Evolutionary conservation across 1,140 invertebrate genomes (phyloP), one percentile per base, ranked within the genome.

Genomic region (Calephelis nemesis): DNA sequence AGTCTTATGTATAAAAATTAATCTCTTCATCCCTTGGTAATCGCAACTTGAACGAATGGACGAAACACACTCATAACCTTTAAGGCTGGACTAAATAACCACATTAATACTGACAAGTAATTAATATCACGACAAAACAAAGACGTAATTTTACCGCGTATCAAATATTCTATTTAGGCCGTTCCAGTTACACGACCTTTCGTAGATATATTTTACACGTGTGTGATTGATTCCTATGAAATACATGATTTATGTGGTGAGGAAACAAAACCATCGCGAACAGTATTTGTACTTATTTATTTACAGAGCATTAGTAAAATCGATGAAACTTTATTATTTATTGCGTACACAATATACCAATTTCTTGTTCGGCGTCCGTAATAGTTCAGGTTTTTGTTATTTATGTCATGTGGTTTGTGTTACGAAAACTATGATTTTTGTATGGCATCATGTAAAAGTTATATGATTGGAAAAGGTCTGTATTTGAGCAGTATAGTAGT

Each of bases 301-400:
- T 77, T 78, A 78, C 67, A 73, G 73, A 76, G 74, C 63, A 65
- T 63, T 68, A 67, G 63, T 74, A 70, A 67, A 74, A 78, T 78
- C 74, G 77, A 78, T 73, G 62, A 63, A 68, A 73, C 70, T 76
- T 76, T 78, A 76, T 76, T 78, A 78, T 76, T 78, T 78, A 78
- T 76, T 78, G 71, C 71, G 58, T 74, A 76, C 72, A 73, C 73
- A 71, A 73, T 74, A 74, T 74, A 78, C 77, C 77, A 76, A 78
- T 78, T 78, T 76, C 74, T 78, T 72, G 72, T 62, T 73, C 68
- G 72, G 76, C 76, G 73, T 78, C 73, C 69, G 71, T 73, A 74
- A 72, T 78, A 78, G 74, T 78, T 72, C 71, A 74, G 67, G 74
- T 64, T 49, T 69, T 58, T 73, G 70, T 71, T 76, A 76, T 74